Evolutionary conservation across 2,797 vertebrate species (phyloP).

Genomic region (Chrysocyon brachyurus): DNA sequence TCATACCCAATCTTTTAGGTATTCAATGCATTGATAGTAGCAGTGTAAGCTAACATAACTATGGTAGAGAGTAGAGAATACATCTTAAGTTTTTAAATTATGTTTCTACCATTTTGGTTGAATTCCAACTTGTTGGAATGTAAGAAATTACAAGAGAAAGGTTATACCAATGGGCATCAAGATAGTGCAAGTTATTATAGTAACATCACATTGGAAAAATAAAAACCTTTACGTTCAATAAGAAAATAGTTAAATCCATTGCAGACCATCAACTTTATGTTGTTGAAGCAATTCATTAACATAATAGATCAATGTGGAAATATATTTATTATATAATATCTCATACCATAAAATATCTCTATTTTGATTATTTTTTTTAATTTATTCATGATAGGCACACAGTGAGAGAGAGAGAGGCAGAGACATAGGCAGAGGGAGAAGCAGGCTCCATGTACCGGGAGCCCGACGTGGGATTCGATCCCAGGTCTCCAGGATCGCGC

Average conservation of each 20-base stretch:
- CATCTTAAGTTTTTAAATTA: not conserved
- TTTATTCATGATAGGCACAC: no score
- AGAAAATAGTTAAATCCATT: conserved; percentile 12
- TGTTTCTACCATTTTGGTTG: not conserved
- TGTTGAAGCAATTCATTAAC: conserved; percentile 4
- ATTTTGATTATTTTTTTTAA: not conserved
- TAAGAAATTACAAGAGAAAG: not conserved
- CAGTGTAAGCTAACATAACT: not conserved
- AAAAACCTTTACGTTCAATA: not conserved
- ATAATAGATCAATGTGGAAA: conserved; percentile 9
- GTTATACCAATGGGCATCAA: not conserved
- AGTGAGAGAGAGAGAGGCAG: no score
- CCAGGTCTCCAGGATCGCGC: no score
- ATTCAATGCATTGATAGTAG: not conserved
- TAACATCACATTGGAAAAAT: conserved; percentile 37
- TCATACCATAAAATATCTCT: not conserved
- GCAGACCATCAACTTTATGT: not conserved
- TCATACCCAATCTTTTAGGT: not conserved
- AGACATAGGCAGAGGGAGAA: no score
- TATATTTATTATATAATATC: not conserved
- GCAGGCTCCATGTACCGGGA: no score
- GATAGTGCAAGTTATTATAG: not conserved
- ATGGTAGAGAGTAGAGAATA: not conserved
- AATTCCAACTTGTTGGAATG: not conserved
- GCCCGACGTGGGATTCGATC: no score